Evolutionary conservation across 2,113 vertebrate genomes (phyloP).

Genomic region (Rhizomys pruinosus): DNA sequence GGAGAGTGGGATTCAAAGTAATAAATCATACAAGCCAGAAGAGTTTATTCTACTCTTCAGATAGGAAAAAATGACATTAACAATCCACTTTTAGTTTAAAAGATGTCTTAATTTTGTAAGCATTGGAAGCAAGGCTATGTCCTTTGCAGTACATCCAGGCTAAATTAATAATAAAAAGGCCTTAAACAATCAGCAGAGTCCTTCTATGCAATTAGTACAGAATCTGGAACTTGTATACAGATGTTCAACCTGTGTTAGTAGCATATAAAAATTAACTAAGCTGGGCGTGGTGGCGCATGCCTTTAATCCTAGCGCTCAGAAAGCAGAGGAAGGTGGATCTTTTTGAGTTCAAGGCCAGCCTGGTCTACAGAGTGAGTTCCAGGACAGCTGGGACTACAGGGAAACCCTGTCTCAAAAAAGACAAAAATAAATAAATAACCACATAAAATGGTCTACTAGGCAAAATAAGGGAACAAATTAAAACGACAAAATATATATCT

Average conservation of each 20-base stretch:
- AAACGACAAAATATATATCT: slow-evolving; percentile 30
- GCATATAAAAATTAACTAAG: background rate
- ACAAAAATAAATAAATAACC: no score
- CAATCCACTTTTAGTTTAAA: background rate
- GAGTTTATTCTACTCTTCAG: background rate
- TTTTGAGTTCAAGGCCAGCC: no score
- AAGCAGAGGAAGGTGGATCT: no score
- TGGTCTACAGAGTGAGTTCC: no score
- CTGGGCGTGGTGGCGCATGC: no score
- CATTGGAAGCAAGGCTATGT: background rate
- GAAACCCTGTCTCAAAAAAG: no score
- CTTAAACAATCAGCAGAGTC: background rate
- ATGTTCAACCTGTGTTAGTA: background rate
- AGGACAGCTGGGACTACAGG: no score
- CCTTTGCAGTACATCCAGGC: background rate
- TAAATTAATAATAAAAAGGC: slow-evolving; percentile 8
- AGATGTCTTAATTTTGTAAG: background rate
- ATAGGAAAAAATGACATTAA: background rate
- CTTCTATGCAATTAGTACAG: background rate
- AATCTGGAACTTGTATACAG: background rate
- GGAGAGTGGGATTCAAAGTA: slow-evolving; percentile 5
- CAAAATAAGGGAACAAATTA: slow-evolving; percentile 8
- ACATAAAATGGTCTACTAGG: background rate
- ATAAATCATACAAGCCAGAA: background rate
- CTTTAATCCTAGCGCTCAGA: no score